These are phyloP conservation scores for Halocaridina rubra DNA, from an alignment of 2,888 invertebrate genomes.

Conservation along the genomic window DNA sequence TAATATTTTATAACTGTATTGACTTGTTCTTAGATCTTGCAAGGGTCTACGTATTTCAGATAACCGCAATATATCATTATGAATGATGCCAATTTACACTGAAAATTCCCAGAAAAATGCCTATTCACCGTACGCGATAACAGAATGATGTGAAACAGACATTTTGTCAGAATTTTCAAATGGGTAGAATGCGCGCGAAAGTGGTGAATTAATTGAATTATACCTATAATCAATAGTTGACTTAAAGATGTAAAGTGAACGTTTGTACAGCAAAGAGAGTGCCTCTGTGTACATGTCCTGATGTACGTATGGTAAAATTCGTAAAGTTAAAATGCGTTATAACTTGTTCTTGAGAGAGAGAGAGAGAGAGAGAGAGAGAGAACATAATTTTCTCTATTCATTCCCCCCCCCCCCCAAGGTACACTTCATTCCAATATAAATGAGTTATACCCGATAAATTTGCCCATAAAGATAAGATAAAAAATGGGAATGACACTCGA, in stretches of 20 bases:
- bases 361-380: neutral
- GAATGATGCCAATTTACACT: neutral
- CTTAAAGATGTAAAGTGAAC: neutral
- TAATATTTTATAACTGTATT: neutral
- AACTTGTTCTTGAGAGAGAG: no score
- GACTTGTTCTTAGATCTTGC: neutral
- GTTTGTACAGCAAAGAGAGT: no score
- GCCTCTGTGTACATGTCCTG: neutral
- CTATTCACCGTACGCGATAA: neutral
- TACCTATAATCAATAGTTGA: neutral
- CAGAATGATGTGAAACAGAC: conserved; percentile 1
- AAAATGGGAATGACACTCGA: no score
- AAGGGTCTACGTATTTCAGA: neutral
- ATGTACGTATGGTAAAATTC: neutral
- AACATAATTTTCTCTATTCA: neutral
- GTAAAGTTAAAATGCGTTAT: no score
- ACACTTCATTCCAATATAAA: no score
- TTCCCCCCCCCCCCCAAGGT: no score
- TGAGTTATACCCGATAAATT: no score
- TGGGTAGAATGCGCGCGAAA: conserved; percentile 51
- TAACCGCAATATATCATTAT: neutral
- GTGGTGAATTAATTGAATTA: conserved; percentile 26
- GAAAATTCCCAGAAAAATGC: neutral
- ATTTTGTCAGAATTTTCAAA: conserved; percentile 36
- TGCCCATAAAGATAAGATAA: no score